Conservation (phyloP, 2,797 vertebrate species). For the Acanthiza pusilla region DNA sequence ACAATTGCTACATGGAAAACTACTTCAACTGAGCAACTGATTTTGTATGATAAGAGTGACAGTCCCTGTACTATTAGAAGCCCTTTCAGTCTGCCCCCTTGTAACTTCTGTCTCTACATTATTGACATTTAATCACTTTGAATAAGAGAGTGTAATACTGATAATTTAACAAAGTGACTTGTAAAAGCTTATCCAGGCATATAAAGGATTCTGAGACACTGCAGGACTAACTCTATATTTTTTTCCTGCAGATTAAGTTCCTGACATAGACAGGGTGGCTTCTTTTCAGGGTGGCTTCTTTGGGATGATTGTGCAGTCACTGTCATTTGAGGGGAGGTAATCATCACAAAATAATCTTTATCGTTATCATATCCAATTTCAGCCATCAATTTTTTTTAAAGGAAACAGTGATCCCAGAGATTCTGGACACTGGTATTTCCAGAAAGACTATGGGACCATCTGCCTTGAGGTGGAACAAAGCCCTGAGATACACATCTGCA, state of each 20-base stretch:
- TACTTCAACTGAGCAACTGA: background rate
- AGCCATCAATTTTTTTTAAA: background rate
- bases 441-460: fast-evolving
- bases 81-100: background rate
- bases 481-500: background rate
- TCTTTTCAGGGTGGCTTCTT: background rate
- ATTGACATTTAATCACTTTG: background rate
- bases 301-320: background rate
- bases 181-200: background rate
- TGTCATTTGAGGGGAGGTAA: background rate
- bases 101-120: background rate
- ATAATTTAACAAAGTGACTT: background rate
- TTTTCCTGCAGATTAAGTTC: background rate
- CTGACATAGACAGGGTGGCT: background rate
- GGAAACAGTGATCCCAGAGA: background rate
- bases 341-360: background rate
- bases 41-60: background rate
- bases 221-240: background rate
- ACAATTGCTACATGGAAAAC: background rate
- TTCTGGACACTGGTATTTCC: background rate
- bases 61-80: background rate
- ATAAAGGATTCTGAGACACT: background rate
- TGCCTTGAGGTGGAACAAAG: background rate
- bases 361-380: background rate
- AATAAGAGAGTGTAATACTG: background rate